A percentile compares a stretch with the other conserved stretches of the same genome.
phyloP scores from a whole-genome alignment of 2,113 vertebrate genomes.

The Empidonax traillii region DNA sequence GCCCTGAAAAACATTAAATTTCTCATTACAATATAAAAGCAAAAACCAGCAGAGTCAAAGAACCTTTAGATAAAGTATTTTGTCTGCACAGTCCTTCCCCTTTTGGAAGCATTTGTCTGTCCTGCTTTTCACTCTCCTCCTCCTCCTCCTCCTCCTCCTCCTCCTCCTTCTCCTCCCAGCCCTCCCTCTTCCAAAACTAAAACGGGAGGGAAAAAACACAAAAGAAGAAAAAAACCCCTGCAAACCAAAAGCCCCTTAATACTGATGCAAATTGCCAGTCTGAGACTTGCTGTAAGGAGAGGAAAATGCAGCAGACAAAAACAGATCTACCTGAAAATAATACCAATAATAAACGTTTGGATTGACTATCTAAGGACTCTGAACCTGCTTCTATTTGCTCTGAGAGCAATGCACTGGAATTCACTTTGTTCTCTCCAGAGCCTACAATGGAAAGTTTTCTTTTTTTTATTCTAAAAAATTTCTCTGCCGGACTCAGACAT shows the following conservation, averaged over 20 bases:
- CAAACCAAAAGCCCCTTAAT: conserved; percentile 18
- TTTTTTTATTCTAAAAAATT: conserved; percentile 78
- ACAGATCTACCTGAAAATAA: conserved; percentile 55
- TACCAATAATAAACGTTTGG: conserved; percentile 59
- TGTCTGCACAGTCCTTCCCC: conserved; percentile 43
- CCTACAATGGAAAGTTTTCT: conserved; percentile 78
- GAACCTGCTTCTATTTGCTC: conserved; percentile 77
- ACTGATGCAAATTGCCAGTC: conserved; percentile 35
- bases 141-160: not conserved
- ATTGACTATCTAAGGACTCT: conserved; percentile 60
- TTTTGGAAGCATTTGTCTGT: conserved; percentile 48
- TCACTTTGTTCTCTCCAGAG: conserved; percentile 78
- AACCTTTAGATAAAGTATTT: conserved; percentile 3
- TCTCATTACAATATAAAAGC: conserved; percentile 56
- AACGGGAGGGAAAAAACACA: not conserved
- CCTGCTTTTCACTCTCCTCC: conserved; percentile 23
- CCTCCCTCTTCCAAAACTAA: conserved; percentile 15
- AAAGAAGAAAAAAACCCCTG: not conserved
- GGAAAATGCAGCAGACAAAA: conserved; percentile 49
- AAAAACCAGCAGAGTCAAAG: conserved; percentile 34
- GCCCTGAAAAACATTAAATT: conserved; percentile 54
- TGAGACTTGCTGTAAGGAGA: conserved; percentile 46
- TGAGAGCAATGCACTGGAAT: conserved; percentile 72
- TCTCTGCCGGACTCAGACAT: conserved; percentile 76
- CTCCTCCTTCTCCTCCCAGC: not conserved